Conservation (phyloP, 2,888 invertebrate genomes). For the Thysanoteuthis rhombus region DNA sequence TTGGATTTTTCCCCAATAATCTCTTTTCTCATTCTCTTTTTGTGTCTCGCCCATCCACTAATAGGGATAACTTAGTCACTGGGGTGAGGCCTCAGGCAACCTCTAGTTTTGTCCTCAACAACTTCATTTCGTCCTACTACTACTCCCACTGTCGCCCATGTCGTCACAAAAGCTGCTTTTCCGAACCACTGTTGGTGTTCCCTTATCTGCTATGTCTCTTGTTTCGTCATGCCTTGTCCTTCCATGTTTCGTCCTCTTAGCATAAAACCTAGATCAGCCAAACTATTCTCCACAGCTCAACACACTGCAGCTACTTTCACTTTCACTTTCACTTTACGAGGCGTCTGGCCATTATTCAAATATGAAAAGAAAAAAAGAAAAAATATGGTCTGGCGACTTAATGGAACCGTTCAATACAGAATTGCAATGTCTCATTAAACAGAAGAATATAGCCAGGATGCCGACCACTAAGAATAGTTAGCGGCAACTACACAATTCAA, state of each 20-base stretch:
- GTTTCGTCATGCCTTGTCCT: background rate
- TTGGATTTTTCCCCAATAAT: too few species aligned
- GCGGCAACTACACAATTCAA: background rate
- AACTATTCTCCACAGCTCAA: too few species aligned
- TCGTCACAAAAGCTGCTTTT: background rate
- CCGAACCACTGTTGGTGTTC: background rate
- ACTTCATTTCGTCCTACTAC: background rate
- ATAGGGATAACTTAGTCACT: background rate
- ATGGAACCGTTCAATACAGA: background rate
- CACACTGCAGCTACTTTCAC: background rate
- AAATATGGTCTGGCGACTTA: background rate
- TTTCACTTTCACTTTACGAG: too few species aligned
- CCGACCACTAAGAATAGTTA: background rate
- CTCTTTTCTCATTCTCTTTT: too few species aligned
- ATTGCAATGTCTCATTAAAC: background rate
- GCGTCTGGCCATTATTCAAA: background rate
- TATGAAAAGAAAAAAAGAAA: background rate
- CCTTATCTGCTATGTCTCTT: background rate
- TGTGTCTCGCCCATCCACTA: background rate
- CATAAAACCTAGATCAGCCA: background rate
- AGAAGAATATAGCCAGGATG: background rate
- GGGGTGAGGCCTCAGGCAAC: background rate
- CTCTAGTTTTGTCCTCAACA: background rate
- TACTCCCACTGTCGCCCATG: background rate
- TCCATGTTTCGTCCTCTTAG: background rate